Base-by-base conservation (phyloP, 1,140 invertebrate genomes). In the Maconellicoccus hirsutus region DNA sequence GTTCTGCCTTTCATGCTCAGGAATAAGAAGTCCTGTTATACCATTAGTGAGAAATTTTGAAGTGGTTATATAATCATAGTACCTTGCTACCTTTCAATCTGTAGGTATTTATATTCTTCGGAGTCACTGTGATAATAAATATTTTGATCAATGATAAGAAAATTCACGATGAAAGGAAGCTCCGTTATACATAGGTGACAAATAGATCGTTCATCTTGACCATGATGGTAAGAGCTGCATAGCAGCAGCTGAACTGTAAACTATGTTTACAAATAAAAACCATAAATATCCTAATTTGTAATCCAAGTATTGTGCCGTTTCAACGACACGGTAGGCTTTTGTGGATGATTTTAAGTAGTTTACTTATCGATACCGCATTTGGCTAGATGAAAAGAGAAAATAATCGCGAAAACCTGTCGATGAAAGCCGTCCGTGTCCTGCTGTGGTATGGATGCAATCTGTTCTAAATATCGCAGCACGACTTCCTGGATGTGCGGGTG, bases 401-500 rank as follows among this genome's bases (percentile, higher is more conserved):
- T 4, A 52, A 52, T 52, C 42, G 42, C 42, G 42, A 52, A 52
- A 52, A 52, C 42, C 42, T 52, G 42, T 52, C 42, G 42, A 52
- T 52, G 42, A 52, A 16, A 52, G 42, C 42, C 6, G 14, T 7
- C 6, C 33, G 42, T 19, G 42, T 52, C 42, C 42, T 19, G 42
- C 42, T 52, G 42, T 19, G 42, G 42, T 52, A 52, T 19, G 42
- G 42, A 16, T 16, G 6, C 42, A 52, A 52, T 52, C 42, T 52
- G 42, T 52, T 52, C 42, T 52, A 52, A 52, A 52, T 52, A 52
- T 52, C 42, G 12, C 42, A 52, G 42, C 42, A 52, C 42, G 42
- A 52, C 42, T 52, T 52, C 42, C 42, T 52, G 42, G 42, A 52
- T 52, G n/a, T 52, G 42, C 42, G 42, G 42, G 42, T 52, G 42